Evolutionary conservation across 2,113 vertebrate species (phyloP).

Genomic region (Pluvianellus socialis): DNA sequence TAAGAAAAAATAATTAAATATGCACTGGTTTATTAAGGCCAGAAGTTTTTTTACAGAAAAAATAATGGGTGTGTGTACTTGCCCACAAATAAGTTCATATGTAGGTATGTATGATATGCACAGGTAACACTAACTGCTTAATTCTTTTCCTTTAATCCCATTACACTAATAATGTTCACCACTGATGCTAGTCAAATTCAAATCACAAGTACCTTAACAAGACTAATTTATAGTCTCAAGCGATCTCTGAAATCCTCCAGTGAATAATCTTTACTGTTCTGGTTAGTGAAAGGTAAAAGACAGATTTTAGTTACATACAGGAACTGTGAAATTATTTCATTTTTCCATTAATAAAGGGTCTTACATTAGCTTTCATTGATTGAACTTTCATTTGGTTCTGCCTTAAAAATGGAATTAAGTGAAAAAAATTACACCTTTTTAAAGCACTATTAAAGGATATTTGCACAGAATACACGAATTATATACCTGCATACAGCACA

Average conservation of each 20-base stretch:
- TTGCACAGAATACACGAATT: not conserved
- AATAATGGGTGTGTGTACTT: not conserved
- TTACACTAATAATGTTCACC: not conserved
- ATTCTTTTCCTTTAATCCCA: not conserved
- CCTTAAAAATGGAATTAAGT: not conserved
- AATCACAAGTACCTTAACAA: not conserved
- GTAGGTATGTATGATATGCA: not conserved
- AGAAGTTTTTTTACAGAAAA: not conserved
- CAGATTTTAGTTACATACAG: not conserved
- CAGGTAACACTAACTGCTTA: not conserved
- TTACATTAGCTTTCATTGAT: not conserved
- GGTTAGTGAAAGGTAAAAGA: not conserved
- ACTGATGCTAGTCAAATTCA: not conserved
- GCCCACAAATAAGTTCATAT: not conserved
- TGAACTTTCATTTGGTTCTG: not conserved
- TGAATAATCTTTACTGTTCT: not conserved
- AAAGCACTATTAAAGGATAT: not conserved
- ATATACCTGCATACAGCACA: not conserved
- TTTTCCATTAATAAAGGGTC: not conserved
- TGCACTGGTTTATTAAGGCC: not conserved
- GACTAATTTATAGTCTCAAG: slow-evolving; percentile 2
- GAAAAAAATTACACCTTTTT: not conserved
- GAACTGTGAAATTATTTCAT: not conserved
- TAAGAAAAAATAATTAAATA: not conserved
- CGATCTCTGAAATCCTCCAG: not conserved